These are phyloP conservation scores for Cheilosia vulpina DNA, from an alignment of 2,888 invertebrate species.

Conservation along the genomic window DNA sequence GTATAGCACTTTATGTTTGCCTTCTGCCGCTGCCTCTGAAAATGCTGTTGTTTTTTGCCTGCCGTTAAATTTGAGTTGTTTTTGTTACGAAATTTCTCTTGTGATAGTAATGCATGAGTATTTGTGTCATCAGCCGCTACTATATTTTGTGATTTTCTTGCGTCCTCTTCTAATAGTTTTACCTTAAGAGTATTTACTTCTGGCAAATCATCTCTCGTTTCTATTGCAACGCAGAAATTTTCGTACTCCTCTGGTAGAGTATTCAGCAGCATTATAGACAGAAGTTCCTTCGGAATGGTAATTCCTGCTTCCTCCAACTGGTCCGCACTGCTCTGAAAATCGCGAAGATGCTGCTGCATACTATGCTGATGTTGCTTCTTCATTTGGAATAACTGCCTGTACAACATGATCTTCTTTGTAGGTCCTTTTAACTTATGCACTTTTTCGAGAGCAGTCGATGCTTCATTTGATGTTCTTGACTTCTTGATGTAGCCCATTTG, in stretches of 20 bases:
- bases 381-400: no score
- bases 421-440: no score
- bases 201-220: conserved; percentile 31
- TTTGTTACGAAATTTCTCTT: not conserved
- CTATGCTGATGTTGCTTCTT: no score
- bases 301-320: conserved; percentile 12
- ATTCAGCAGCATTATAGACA: conserved; percentile 13
- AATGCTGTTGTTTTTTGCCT: conserved; percentile 2
- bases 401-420: no score
- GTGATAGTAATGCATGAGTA: conserved; percentile 22
- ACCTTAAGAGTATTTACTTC: conserved; percentile 8
- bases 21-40: not conserved
- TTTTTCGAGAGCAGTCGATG: no score
- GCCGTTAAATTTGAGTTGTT: not conserved
- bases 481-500: no score
- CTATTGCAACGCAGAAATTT: conserved; percentile 48
- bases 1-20: conserved; percentile 25
- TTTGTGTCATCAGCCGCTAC: not conserved
- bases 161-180: conserved; percentile 43
- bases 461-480: no score
- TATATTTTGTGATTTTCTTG: conserved; percentile 6
- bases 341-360: conserved; percentile 2
- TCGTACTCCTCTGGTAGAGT: conserved; percentile 3
- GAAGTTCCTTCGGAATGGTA: no score
- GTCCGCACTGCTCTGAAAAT: not conserved